These are phyloP conservation scores for Pomacea maculata DNA, from an alignment of 1,140 invertebrate genomes.

Conservation along the genomic window DNA sequence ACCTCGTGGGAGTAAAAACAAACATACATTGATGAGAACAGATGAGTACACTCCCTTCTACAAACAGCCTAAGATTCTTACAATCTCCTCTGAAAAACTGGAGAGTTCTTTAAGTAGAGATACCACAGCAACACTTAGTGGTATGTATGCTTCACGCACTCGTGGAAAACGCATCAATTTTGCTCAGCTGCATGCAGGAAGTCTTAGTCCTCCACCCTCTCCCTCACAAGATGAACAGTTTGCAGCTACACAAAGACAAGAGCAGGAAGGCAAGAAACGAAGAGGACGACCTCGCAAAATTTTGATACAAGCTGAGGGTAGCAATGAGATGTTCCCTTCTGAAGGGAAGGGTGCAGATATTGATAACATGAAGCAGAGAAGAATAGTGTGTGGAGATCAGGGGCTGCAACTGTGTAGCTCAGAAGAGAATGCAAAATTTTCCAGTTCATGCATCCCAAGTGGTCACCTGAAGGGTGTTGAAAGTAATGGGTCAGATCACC, in stretches of 20 bases:
- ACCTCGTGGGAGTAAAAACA: constrained; percentile 10
- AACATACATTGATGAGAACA: not conserved
- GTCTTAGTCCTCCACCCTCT: constrained; percentile 1
- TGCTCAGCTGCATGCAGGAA: constrained; percentile 10
- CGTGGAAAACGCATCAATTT: constrained; percentile 15
- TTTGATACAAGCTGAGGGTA: not conserved
- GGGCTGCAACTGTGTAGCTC: too few species aligned
- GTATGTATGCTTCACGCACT: not conserved
- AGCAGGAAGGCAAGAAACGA: too few species aligned
- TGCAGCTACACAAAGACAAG: not conserved
- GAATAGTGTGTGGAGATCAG: not conserved
- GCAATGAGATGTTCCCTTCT: not conserved
- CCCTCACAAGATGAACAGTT: not conserved
- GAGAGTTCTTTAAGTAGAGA: not conserved
- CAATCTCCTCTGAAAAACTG: not conserved
- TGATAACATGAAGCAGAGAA: not conserved
- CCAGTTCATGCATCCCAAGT: too few species aligned
- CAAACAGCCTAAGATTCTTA: not conserved
- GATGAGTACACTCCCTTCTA: not conserved
- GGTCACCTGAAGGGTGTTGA: too few species aligned
- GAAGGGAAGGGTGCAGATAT: not conserved
- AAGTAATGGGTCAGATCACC: too few species aligned
- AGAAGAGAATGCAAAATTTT: too few species aligned
- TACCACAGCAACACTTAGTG: not conserved
- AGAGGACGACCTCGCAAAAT: not conserved